Base-by-base conservation (phyloP, 1,140 invertebrate species). In the Thaumatotibia leucotreta region DNA sequence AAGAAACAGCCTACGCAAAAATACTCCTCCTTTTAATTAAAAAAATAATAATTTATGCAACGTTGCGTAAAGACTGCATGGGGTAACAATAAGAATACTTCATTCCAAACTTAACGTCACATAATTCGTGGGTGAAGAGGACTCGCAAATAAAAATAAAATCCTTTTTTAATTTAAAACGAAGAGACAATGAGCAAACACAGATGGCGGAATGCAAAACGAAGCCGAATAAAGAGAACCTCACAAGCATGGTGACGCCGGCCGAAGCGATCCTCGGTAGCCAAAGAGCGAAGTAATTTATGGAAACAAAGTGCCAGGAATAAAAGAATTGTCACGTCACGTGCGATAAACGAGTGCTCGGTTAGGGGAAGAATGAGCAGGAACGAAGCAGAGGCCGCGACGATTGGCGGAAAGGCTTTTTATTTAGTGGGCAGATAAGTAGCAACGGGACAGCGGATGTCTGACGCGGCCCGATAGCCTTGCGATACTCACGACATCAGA, bases 151-250 rank as follows among this genome's bases (percentile, higher is more conserved):
- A 85, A 81, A n/a, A 84, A 80, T 67, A 73, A 76, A 80, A 77
- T 73, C 63, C 73, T 82, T 84, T 86, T 84, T 89, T 81, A 83
- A 85, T 83, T 86, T 82, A 88, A 86, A 80, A 62, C 73, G 70
- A 77, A 83, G 79, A 85, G 88, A 90, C 88, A 89, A 88, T 90
- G 88, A 90, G 81, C 86, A 86, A 88, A 88, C 82, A 83, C 86
- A 85, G 86, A 77, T 86, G 86, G 82, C 70, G 78, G 88, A 86
- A 88, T 88, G 84, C 83, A 90, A 90, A 88, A 88, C 83, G 80
- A 85, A 76, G 69, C 67, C 58, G 66, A 80, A 72, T 67, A 74
- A 75, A 74, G 73, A 74, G 71, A 82, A 73, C 76, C 74, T 66
- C 74, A 70, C 72, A 79, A 68, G 65, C 70, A 63, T 73, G 72